Base-by-base conservation (phyloP, 2,797 vertebrate genomes). In the Tokudaia muenninki region DNA sequence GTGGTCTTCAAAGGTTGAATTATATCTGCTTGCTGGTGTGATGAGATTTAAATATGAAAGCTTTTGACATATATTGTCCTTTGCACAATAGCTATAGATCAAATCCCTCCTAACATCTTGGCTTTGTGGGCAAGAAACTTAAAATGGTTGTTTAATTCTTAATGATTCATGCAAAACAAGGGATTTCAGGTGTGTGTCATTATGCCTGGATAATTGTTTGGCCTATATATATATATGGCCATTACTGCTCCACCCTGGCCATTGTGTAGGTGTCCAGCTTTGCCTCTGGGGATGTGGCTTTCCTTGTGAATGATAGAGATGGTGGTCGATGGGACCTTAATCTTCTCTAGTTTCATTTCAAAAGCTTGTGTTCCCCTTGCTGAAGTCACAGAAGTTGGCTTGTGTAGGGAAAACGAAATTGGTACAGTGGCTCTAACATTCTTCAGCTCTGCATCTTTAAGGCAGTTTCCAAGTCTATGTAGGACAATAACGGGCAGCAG, bases 261-360 rank as follows among this genome's bases (percentile, higher is more conserved):
- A 44, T 57, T 47, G 31, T 83, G 31, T 88, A 44, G 19, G 13
- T 79, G 55, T 63, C 80, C 3, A 75, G 24, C n/a, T 65, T 6
- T 83, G 17, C 3, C 34, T 81, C 57, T 80, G 14, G 47, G n/a
- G 21, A 26, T 47, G 13, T 80, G 67, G 6, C 67, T 95, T 96
- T 90, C 61, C 79, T 95, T 81, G 21, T 82, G 31, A 94, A 86
- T n/a, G 22, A 10, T 70, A 21, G 84, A 82, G 24, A 89, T 87
- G 86, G 78, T 57, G 57, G 4, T 24, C 89, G 65, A 0, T 19
- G 67, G 70, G 63, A 57, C 84, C 47, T 81, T 19, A 57, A 5
- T 24, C 47, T 92, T 92, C 52, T 90, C 31, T 57, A 95, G 37
- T 26, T 77, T 92, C 37, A 67, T 50, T 94, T 92, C 11, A 37